Evolutionary conservation across 2,113 vertebrate species (phyloP).

Genomic region (Fukomys damarensis): DNA sequence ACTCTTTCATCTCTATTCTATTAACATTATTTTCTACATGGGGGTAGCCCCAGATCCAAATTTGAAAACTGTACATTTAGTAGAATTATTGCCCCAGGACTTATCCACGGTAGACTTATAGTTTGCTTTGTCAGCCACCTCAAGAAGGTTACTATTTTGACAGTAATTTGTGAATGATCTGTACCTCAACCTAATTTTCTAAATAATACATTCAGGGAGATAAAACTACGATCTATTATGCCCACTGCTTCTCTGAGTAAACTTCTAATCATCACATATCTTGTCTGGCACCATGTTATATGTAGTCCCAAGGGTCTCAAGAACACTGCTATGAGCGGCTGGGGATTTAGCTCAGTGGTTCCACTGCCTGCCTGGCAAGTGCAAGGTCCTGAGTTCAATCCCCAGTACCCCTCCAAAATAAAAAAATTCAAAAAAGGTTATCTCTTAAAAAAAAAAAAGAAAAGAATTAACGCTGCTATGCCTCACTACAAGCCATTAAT

Average conservation of each 20-base stretch:
- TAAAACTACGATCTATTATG: not conserved
- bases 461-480: not conserved
- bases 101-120: not conserved
- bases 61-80: not conserved
- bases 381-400: too few relatives aligned
- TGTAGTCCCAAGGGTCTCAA: not conserved
- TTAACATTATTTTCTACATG: not conserved
- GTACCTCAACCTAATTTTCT: not conserved
- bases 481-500: constrained; percentile 15
- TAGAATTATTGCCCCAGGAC: not conserved
- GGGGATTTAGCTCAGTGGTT: too few relatives aligned
- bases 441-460: too few relatives aligned
- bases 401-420: too few relatives aligned
- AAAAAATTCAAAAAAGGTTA: too few relatives aligned
- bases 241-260: not conserved
- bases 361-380: too few relatives aligned
- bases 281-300: not conserved
- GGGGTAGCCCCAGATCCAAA: not conserved
- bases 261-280: not conserved
- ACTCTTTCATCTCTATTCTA: too few relatives aligned
- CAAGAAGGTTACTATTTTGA: not conserved
- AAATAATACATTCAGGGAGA: not conserved
- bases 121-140: not conserved
- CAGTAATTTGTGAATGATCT: not conserved
- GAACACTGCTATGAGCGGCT: too few relatives aligned